Evolutionary conservation across 2,113 vertebrate genomes (phyloP).

Genomic region (Heterotis niloticus): DNA sequence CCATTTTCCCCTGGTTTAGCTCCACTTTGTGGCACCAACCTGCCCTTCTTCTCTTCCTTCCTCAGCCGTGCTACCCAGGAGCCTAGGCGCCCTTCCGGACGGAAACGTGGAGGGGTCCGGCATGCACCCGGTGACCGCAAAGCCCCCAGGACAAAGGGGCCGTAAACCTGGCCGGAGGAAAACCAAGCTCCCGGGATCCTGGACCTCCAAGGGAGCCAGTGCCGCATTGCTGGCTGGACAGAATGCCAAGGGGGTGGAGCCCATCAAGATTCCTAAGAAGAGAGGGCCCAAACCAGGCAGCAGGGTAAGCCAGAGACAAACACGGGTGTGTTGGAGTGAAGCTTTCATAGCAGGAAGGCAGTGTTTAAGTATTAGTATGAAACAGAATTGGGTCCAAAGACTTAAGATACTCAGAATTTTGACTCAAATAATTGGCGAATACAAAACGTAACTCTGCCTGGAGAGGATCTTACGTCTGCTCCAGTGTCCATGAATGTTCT

Average conservation of each 20-base stretch:
- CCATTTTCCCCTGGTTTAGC: not conserved
- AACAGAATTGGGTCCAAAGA: not conserved
- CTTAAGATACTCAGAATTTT: too few species aligned
- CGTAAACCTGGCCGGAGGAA: constrained; percentile 90
- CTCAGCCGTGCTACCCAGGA: constrained; percentile 86
- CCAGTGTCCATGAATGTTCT: too few species aligned
- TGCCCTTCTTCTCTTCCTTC: constrained; percentile 33
- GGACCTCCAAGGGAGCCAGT: constrained; percentile 68
- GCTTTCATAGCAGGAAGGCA: not conserved
- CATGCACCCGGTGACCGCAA: constrained; percentile 73
- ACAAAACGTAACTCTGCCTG: too few species aligned
- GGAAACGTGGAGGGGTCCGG: constrained; percentile 75
- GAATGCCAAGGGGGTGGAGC: constrained; percentile 72
- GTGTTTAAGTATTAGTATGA: not conserved
- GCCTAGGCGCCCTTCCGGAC: constrained; percentile 73
- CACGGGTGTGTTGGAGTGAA: not conserved
- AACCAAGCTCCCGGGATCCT: constrained; percentile 70
- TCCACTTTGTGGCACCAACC: not conserved
- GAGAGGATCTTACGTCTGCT: too few species aligned
- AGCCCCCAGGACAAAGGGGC: constrained; percentile 77
- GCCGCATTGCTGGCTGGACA: constrained; percentile 54
- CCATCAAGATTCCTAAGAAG: constrained; percentile 93
- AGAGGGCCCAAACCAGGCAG: constrained; percentile 95
- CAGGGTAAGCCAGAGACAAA: constrained; percentile 68
- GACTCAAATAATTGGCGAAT: too few species aligned